Base-by-base conservation (phyloP, 2,888 invertebrate species). In the Suillia variegata region DNA sequence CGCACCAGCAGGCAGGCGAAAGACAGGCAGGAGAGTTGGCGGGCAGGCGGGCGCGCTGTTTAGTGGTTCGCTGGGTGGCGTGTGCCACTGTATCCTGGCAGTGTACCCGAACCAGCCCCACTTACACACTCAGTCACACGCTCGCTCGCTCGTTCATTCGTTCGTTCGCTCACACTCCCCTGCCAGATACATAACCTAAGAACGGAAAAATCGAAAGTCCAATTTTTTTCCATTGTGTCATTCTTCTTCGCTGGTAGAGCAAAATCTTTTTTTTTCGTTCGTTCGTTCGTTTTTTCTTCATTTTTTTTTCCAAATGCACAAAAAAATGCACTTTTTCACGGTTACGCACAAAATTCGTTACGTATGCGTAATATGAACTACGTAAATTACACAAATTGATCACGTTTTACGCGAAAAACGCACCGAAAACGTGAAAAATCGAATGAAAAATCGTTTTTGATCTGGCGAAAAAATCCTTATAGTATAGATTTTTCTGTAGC, bases 131-230 rank as follows among this genome's bases (percentile, higher is more conserved):
- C 58, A 20, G 13, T n/a, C 48, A 49, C 21, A 52, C 42, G 38
- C 54, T 57, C 31, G 45, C 49, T 33, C 45, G 50, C 24, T 49
- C 42, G 26, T 17, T 52, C 42, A 56, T n/a, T n/a, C n/a, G n/a
- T n/a, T n/a, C n/a, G n/a, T n/a, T n/a, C n/a, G n/a, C n/a, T n/a
- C 49, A 54, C 52, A 62, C 58, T 45, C 42, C 15, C 52, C 59
- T 54, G 48, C 58, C 58, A 62, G 65, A 70, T 68, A 67, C 67
- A 68, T 65, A 69, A 67, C 65, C 66, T 65, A 24, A 69, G 54
- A 54, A 59, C n/a, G 58, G 61, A 68, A 70, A 69, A 70, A 70
- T 67, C 67, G 64, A 68, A 70, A 67, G 65, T 65, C 58, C 51
- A 67, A 60, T 63, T 66, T 64, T 61, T 24, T 31, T 58, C 48